Conservation (phyloP, 1,140 invertebrate species). For the Drosophila simulans region DNA sequence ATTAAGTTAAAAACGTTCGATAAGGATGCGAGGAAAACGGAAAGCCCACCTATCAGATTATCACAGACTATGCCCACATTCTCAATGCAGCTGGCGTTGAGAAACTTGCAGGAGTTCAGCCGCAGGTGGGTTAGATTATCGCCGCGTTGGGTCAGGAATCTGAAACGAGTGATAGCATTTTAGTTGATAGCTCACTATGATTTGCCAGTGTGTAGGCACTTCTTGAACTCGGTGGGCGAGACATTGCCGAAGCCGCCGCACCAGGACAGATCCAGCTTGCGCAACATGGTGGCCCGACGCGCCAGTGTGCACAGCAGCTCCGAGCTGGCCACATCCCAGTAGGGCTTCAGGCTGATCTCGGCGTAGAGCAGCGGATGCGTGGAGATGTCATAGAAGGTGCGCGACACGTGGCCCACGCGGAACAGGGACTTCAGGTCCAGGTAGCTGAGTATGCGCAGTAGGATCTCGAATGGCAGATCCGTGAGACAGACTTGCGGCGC, state of each 20-base stretch:
- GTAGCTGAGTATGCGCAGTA: constrained; percentile 86
- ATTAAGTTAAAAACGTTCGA: neutral
- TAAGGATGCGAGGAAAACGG: neutral
- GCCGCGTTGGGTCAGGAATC: constrained; percentile 89
- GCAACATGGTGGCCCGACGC: constrained; percentile 88
- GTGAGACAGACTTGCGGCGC: constrained; percentile 29
- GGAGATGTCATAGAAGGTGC: constrained; percentile 90
- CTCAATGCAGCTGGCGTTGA: constrained; percentile 88
- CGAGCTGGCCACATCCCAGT: constrained; percentile 88
- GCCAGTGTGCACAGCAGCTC: constrained; percentile 75
- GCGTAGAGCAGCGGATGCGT: constrained; percentile 91
- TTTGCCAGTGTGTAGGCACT: constrained; percentile 41
- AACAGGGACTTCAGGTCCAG: constrained; percentile 92
- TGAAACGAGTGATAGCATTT: constrained; percentile 58
- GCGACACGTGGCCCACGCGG: constrained; percentile 90
- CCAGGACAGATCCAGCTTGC: constrained; percentile 94
- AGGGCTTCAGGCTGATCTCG: constrained; percentile 91
- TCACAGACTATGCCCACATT: constrained; percentile 88
- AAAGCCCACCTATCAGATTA: constrained; percentile 87
- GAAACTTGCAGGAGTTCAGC: constrained; percentile 91
- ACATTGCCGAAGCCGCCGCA: constrained; percentile 89
- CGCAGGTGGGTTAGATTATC: constrained; percentile 89
- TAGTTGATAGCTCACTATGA: neutral
- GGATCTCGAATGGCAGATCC: constrained; percentile 85
- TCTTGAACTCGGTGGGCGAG: constrained; percentile 81